Evolutionary conservation across 2,797 vertebrate species (phyloP).

Genomic region (Coranthus polyacanthus): DNA sequence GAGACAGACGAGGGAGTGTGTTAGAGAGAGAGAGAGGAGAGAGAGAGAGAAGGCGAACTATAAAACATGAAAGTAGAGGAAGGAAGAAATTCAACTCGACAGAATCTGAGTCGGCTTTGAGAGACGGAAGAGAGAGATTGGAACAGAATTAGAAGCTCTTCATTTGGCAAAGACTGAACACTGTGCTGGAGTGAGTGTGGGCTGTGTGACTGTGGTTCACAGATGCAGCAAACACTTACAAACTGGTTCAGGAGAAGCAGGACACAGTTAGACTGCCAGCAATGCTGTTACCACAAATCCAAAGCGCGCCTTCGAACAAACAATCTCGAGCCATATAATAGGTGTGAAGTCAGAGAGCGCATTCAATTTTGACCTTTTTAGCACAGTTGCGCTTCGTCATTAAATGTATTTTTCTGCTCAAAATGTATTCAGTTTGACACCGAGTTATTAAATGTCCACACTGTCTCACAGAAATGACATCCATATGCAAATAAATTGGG

Average conservation of each 20-base stretch:
- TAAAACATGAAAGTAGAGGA: conserved; percentile 47
- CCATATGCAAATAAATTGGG: too few species aligned
- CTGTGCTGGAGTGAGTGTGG: conserved; percentile 8
- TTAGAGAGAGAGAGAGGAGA: conserved; percentile 21
- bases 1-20: conserved; percentile 47
- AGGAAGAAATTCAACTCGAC: conserved; percentile 40
- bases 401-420: too few species aligned
- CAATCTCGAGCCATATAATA: too few species aligned
- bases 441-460: too few species aligned
- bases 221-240: not conserved
- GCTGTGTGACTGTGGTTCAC: conserved; percentile 13
- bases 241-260: not conserved
- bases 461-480: too few species aligned
- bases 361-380: too few species aligned
- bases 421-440: too few species aligned
- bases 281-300: too few species aligned
- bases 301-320: too few species aligned
- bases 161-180: conserved; percentile 25
- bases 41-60: conserved; percentile 16
- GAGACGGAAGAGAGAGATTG: conserved; percentile 11
- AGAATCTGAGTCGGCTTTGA: conserved; percentile 24
- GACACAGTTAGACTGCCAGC: too few species aligned
- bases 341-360: too few species aligned
- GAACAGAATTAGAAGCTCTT: conserved; percentile 28
- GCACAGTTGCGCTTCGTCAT: too few species aligned